A percentile compares a stretch with the other conserved stretches of the same genome.
phyloP scores from a whole-genome alignment of 2,888 invertebrate species.

The Acanthosepion lycidas region DNA sequence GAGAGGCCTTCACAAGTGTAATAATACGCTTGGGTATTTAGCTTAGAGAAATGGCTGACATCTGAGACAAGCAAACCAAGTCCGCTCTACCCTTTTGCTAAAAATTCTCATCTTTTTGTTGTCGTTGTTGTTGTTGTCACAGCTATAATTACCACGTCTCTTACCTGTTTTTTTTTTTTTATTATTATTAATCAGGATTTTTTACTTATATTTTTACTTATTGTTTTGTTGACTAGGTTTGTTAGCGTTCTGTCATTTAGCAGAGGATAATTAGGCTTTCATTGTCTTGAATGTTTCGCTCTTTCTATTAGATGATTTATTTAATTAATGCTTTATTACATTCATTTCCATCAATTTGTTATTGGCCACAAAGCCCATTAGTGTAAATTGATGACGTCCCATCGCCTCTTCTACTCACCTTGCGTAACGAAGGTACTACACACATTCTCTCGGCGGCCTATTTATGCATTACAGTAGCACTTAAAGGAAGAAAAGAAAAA shows the following conservation, averaged over 20 bases:
- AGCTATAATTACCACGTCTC: neutral
- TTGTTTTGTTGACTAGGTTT: neutral
- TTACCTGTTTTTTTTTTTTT: neutral
- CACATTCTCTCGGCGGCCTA: neutral
- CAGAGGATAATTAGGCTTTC: neutral
- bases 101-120: neutral
- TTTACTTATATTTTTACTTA: neutral
- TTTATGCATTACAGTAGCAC: neutral
- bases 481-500: neutral
- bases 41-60: neutral
- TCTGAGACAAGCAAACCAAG: neutral
- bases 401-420: neutral
- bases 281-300: neutral
- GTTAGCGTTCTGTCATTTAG: neutral
- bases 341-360: neutral
- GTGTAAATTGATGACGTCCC: neutral
- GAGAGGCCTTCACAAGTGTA: neutral
- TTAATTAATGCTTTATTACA: neutral
- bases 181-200: neutral
- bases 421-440: neutral
- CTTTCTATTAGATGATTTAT: neutral
- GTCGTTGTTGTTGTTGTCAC: neutral
- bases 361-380: neutral
- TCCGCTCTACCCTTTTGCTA: neutral
- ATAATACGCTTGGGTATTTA: neutral